Evolutionary conservation across 2,888 invertebrate genomes (phyloP).

Genomic region (Trypoxylon attenuatum): DNA sequence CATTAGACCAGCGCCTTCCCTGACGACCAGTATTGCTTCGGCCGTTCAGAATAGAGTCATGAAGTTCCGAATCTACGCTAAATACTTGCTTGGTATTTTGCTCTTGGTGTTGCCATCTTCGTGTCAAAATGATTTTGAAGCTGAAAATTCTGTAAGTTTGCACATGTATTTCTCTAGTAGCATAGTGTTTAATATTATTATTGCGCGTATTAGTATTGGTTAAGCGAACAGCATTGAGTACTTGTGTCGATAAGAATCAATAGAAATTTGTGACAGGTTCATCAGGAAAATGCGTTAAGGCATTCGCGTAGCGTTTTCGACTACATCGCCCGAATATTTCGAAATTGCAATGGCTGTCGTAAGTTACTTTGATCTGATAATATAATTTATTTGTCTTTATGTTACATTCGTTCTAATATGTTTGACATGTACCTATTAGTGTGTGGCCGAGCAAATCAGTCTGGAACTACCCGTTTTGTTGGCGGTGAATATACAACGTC

Average conservation of each 20-base stretch:
- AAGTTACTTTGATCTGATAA: conserved; percentile 39
- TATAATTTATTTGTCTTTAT: neutral
- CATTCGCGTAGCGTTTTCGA: conserved; percentile 63
- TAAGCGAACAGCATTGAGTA: too few species aligned
- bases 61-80: conserved; percentile 64
- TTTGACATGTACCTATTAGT: too few species aligned
- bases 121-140: conserved; percentile 10
- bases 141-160: conserved; percentile 27
- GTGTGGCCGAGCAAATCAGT: conserved; percentile 75
- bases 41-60: conserved; percentile 60
- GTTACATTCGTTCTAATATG: too few species aligned
- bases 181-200: too few species aligned
- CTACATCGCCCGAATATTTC: conserved; percentile 62
- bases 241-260: neutral
- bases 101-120: conserved; percentile 10
- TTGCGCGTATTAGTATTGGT: too few species aligned
- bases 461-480: conserved; percentile 69
- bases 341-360: conserved; percentile 67
- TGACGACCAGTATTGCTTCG: conserved; percentile 44
- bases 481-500: conserved; percentile 76
- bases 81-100: conserved; percentile 58
- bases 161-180: neutral
- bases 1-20: neutral
- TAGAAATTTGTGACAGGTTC: neutral
- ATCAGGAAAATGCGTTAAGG: conserved; percentile 27